Conservation (phyloP, 2,797 vertebrate species). For the Microhierax caerulescens region DNA sequence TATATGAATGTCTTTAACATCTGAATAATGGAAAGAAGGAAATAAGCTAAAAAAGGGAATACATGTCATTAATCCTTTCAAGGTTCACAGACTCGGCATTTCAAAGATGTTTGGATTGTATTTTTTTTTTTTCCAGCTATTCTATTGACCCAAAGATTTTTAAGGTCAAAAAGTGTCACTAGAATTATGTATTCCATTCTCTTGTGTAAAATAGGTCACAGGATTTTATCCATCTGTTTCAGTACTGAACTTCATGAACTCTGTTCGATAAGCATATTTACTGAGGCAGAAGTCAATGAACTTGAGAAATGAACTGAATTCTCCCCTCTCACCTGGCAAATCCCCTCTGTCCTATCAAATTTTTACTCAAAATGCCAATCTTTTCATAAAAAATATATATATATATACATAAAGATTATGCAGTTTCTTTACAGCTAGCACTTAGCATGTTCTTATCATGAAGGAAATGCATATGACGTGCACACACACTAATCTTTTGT, state of each 20-base stretch:
- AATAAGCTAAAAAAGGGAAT: background rate
- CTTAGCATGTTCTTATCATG: background rate
- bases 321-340: background rate
- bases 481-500: rapidly evolving
- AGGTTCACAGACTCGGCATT: background rate
- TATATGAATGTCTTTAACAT: background rate
- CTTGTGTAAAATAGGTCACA: constrained; percentile 4
- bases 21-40: background rate
- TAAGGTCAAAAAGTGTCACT: constrained; percentile 10
- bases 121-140: background rate
- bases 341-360: background rate
- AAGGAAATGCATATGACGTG: background rate
- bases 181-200: background rate
- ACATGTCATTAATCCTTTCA: background rate
- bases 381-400: background rate
- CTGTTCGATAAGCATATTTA: constrained; percentile 54
- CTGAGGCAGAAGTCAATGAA: background rate
- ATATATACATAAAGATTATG: background rate
- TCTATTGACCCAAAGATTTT: background rate
- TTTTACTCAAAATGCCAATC: background rate
- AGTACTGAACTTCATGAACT: background rate
- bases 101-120: background rate
- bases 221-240: constrained; percentile 26
- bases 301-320: background rate
- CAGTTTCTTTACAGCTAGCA: background rate